Percentiles rank a stretch among this genome's conserved stretches.
These are phyloP conservation scores for Brachionus rotundiformis DNA, from an alignment of 1,140 invertebrate species.

Conservation along the genomic window DNA sequence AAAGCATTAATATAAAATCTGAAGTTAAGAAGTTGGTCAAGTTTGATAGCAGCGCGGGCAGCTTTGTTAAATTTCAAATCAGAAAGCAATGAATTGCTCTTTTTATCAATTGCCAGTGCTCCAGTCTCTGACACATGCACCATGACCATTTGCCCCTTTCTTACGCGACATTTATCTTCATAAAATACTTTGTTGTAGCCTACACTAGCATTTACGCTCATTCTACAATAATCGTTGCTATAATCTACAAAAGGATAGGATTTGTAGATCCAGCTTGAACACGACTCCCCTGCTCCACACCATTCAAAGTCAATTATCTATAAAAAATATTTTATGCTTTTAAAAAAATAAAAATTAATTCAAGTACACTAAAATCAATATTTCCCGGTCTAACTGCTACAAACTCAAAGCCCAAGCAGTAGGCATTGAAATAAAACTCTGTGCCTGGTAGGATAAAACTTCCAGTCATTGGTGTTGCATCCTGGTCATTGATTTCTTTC, in stretches of 20 bases:
- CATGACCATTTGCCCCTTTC: background rate
- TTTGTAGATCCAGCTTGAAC: background rate
- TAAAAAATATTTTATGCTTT: no score
- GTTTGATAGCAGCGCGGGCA: background rate
- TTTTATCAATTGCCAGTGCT: background rate
- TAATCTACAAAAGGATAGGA: background rate
- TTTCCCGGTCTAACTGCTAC: background rate
- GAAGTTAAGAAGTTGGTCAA: background rate
- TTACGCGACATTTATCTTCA: background rate
- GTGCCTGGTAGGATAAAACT: background rate
- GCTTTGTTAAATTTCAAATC: background rate
- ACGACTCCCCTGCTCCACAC: background rate
- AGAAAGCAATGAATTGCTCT: background rate
- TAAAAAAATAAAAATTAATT: background rate
- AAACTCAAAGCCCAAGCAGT: background rate
- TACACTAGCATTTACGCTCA: background rate
- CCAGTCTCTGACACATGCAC: background rate
- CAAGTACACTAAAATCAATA: background rate
- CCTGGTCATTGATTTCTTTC: background rate
- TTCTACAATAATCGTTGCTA: background rate
- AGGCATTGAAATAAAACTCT: background rate
- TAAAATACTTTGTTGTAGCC: background rate
- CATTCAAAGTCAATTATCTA: background rate
- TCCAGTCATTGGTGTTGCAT: background rate
- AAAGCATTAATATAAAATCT: background rate